Evolutionary conservation across 37 sponge, comb jelly and placozoan genomes (phyloP).

Genomic region (Halisarca cf. caerulea): DNA sequence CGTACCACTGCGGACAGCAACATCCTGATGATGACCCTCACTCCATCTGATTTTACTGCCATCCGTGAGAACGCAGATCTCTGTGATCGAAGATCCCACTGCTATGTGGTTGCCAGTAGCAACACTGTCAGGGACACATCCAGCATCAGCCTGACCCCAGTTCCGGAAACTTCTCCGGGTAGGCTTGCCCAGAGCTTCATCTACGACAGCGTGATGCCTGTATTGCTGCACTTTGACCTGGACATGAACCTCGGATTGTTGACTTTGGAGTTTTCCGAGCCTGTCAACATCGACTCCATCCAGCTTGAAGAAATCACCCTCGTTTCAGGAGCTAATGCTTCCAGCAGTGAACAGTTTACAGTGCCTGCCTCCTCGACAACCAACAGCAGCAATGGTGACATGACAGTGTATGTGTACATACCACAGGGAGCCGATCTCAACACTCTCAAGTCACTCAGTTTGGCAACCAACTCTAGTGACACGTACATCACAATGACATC

Average conservation of each 20-base stretch:
- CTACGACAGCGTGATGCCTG: constrained; percentile 55
- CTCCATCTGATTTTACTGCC: constrained; percentile 52
- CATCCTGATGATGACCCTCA: constrained; percentile 28
- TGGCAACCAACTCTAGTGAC: constrained; percentile 44
- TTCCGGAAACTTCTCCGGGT: constrained; percentile 66
- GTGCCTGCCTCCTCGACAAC: constrained; percentile 38
- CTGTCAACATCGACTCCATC: constrained; percentile 59
- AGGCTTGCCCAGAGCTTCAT: constrained; percentile 58
- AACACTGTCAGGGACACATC: constrained; percentile 69
- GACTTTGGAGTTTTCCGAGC: constrained; percentile 78
- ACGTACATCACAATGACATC: constrained; percentile 68
- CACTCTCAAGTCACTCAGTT: constrained; percentile 59
- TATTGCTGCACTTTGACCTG: constrained; percentile 61
- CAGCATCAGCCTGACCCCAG: constrained; percentile 51
- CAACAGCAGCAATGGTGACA: constrained; percentile 54
- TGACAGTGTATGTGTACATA: constrained; percentile 47
- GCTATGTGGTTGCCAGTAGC: constrained; percentile 60
- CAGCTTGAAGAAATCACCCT: constrained; percentile 52
- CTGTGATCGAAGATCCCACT: constrained; percentile 75
- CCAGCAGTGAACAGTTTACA: constrained; percentile 43
- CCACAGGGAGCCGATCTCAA: constrained; percentile 51
- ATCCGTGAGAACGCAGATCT: constrained; percentile 58
- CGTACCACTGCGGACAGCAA: constrained; percentile 48
- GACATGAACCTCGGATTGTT: constrained; percentile 86
- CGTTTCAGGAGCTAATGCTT: constrained; percentile 61